phyloP scores from a whole-genome alignment of 2,797 vertebrate genomes.

The Mergus octosetaceus region DNA sequence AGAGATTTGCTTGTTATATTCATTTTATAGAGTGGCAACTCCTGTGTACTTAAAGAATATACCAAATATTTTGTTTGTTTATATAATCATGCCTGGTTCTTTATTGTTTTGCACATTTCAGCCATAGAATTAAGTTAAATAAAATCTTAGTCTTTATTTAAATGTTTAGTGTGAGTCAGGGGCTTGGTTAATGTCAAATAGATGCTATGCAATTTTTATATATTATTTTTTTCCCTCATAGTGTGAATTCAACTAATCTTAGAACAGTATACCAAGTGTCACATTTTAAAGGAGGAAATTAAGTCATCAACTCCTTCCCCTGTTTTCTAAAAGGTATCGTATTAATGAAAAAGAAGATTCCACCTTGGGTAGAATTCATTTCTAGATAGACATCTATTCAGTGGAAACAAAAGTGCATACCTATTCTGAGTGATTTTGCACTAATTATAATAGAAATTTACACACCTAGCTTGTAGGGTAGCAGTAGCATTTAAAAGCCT shows the following conservation, averaged over 20 bases:
- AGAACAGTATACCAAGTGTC: neutral
- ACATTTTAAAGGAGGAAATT: neutral
- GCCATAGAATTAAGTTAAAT: neutral
- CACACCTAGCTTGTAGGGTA: neutral
- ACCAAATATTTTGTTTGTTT: neutral
- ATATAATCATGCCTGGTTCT: neutral
- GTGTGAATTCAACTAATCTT: neutral
- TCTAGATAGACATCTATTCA: neutral
- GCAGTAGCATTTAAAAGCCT: neutral
- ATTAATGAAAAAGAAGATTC: neutral
- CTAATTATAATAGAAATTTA: neutral
- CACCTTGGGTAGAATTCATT: neutral
- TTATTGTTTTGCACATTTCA: neutral
- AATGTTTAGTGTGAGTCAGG: neutral
- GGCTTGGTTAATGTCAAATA: neutral
- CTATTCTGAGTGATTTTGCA: neutral
- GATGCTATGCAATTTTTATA: neutral
- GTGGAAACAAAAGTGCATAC: neutral
- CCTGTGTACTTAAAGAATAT: neutral
- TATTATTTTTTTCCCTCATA: neutral
- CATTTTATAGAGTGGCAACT: neutral
- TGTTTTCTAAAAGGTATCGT: neutral
- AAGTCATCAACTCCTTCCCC: neutral
- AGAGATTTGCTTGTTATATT: neutral
- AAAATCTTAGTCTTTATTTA: neutral